phyloP scores from a whole-genome alignment of 2,113 vertebrate genomes.

The Sceloporus undulatus region DNA sequence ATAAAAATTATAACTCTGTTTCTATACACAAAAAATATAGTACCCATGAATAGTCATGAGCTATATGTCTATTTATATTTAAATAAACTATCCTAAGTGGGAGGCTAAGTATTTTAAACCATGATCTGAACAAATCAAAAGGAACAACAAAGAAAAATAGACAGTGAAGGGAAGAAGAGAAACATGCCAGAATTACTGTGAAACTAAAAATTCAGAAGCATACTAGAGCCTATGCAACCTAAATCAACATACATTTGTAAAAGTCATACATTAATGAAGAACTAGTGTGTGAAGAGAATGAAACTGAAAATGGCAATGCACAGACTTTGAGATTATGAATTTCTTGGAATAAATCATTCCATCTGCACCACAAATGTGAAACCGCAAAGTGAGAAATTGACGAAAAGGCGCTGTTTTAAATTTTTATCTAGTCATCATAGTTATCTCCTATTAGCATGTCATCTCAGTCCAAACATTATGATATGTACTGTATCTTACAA shows the following conservation, averaged over 20 bases:
- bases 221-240: slow-evolving; percentile 2
- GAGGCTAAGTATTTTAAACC: not conserved
- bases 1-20: not conserved
- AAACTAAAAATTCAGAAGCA: slow-evolving; percentile 27
- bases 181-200: not conserved
- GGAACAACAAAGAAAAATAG: not conserved
- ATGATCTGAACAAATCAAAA: not conserved
- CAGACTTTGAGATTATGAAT: slow-evolving; percentile 19
- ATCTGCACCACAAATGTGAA: slow-evolving; percentile 30
- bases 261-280: slow-evolving; percentile 22
- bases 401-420: slow-evolving; percentile 26
- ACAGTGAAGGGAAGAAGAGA: not conserved
- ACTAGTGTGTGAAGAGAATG: slow-evolving; percentile 32
- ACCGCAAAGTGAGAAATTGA: slow-evolving; percentile 25
- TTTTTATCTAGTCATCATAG: slow-evolving; percentile 33
- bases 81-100: not conserved
- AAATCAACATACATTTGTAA: slow-evolving; percentile 26
- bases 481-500: slow-evolving; percentile 27
- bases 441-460: slow-evolving; percentile 24
- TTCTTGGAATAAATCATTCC: slow-evolving; percentile 39
- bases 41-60: not conserved
- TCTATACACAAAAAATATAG: not conserved
- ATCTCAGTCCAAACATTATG: slow-evolving; percentile 41
- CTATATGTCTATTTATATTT: not conserved
- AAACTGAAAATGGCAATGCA: slow-evolving; percentile 17